Evolutionary conservation across 53 echinoderm and acorn worm species (phyloP), one percentile per base, ranked within the genome.

Genomic region (Antedon mediterranea): DNA sequence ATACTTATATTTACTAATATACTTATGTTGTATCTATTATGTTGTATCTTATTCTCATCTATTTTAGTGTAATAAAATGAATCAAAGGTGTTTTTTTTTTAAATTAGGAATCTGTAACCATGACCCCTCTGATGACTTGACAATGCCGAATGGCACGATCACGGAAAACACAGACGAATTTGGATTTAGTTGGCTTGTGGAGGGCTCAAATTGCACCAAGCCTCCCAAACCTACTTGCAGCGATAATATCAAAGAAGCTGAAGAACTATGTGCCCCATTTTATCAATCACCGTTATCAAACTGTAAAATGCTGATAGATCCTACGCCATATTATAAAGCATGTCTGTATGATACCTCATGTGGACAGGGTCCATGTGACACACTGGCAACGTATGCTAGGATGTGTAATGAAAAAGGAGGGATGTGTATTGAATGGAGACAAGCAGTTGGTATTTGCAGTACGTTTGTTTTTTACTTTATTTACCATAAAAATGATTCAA

Each of bases 141-240:
- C 32, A 6, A 76, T 33, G 34, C 76, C 76, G 5, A 76, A 76
- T 33, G 76, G 76, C 28, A 33, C 76, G 7, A 11, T 76, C 0
- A 34, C 76, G 23, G 26, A 32, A 3, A 34, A 76, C 26, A 34
- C 28, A 32, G 32, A 76, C 18, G 76, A 76, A 7, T 76, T 76
- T 76, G 76, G 76, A 3, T 32, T 33, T 14, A 76, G 76, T 29
- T 76, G 76, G 76, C 57, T 57, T 57, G 57, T 57, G 9, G 57
- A 18, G 5, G 5, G 41, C 5, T n/a, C n/a, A 6, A 57, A 57
- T 26, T 57, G 57, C 57, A 57, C 57, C 23, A 57, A 57, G 9
- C 57, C 57, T 57, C 9, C 57, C 23, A 18, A 2, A 3, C 2
- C 2, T 15, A 57, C 7, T 18, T 57, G 57, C 23, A 57, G 15